Percentiles rank a stretch among this genome's conserved stretches.
Evolutionary conservation across 2,888 invertebrate genomes (phyloP).

Genomic region (Acronicta leporina): DNA sequence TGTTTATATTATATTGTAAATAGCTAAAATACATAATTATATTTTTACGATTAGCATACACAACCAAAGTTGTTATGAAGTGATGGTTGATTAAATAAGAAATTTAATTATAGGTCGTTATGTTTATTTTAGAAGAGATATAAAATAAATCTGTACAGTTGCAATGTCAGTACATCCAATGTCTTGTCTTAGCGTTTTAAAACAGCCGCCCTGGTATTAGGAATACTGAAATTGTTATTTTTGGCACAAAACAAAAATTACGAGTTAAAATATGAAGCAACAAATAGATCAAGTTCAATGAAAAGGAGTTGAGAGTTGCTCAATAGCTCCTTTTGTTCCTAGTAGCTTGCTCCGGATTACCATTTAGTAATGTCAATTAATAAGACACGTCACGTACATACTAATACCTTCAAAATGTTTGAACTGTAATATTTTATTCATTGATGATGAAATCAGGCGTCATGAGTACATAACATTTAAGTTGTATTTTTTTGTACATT

Average conservation of each 20-base stretch:
- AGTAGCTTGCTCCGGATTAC: slow-evolving; percentile 80
- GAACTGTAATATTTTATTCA: slow-evolving; percentile 77
- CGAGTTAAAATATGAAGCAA: slow-evolving; percentile 54
- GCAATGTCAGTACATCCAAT: slow-evolving; percentile 76
- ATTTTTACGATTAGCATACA: slow-evolving; percentile 90
- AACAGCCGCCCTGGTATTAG: slow-evolving; percentile 87
- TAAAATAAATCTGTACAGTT: slow-evolving; percentile 76
- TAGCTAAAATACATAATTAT: slow-evolving; percentile 85
- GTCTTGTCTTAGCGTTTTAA: slow-evolving; percentile 80
- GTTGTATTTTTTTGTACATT: slow-evolving; percentile 93
- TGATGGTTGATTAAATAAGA: slow-evolving; percentile 89
- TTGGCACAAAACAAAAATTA: slow-evolving; percentile 71
- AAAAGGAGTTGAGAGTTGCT: slow-evolving; percentile 70
- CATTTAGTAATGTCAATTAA: slow-evolving; percentile 84
- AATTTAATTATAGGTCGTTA: slow-evolving; percentile 86
- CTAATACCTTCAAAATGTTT: slow-evolving; percentile 73
- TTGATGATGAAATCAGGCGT: slow-evolving; percentile 81
- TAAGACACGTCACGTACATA: slow-evolving; percentile 68
- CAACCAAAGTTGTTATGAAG: slow-evolving; percentile 90
- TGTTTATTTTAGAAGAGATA: slow-evolving; percentile 85
- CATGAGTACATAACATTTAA: slow-evolving; percentile 91
- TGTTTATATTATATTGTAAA: slow-evolving; percentile 88
- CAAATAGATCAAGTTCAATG: slow-evolving; percentile 57
- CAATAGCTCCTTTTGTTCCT: slow-evolving; percentile 82
- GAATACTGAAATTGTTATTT: slow-evolving; percentile 83